Conservation (phyloP, 2,888 invertebrate species). For the Drosophila tripunctata region DNA sequence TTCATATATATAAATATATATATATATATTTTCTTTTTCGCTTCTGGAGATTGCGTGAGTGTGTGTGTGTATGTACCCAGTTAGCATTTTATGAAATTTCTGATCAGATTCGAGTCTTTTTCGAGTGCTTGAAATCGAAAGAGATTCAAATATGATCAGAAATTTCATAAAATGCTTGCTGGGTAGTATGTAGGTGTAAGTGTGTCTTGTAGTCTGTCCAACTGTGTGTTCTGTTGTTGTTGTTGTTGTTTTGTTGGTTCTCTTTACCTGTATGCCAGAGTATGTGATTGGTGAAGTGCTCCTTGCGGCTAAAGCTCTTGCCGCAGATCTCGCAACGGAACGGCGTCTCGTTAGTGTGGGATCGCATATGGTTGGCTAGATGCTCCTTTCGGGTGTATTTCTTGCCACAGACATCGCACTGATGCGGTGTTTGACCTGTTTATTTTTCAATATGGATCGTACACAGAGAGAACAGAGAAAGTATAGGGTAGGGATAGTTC, state of each 20-base stretch:
- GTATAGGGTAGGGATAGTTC: conserved; percentile 48
- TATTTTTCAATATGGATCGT: conserved; percentile 61
- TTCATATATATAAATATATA: no score
- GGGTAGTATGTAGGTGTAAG: not conserved
- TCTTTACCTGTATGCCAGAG: conserved; percentile 92
- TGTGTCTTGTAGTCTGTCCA: conserved; percentile 22
- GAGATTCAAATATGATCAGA: no score
- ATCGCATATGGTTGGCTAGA: conserved; percentile 94
- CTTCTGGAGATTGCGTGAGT: conserved; percentile 7
- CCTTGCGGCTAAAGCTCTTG: conserved; percentile 94
- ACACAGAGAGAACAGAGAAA: conserved; percentile 52
- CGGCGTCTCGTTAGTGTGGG: conserved; percentile 94
- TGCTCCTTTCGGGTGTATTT: conserved; percentile 95
- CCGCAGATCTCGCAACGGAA: conserved; percentile 94
- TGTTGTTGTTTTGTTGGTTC: conserved; percentile 40
- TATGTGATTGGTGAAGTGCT: conserved; percentile 95
- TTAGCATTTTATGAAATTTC: no score
- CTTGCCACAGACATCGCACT: conserved; percentile 94
- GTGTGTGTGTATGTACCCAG: no score
- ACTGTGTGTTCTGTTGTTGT: not conserved
- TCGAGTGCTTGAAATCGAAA: no score
- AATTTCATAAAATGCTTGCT: no score
- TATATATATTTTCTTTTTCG: no score
- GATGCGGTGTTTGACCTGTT: conserved; percentile 93
- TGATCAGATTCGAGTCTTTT: no score